Conservation (phyloP, 2,113 vertebrate species). For the Tetraodon nigroviridis region DNA sequence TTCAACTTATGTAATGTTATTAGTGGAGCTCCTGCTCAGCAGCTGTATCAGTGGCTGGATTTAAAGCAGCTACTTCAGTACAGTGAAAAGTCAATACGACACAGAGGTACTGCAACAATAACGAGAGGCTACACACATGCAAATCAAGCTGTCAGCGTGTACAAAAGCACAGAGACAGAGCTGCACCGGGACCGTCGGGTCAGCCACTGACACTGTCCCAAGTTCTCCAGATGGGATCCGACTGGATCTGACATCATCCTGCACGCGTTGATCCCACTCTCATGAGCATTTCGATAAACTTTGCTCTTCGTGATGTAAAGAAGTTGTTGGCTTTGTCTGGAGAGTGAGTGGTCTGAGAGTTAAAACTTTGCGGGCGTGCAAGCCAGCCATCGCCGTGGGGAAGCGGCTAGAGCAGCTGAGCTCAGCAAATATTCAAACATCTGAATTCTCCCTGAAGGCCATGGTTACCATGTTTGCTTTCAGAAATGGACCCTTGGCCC, state of each 20-base stretch:
- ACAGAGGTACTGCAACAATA: too few species aligned
- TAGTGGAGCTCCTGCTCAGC: too few species aligned
- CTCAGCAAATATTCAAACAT: slow-evolving; percentile 29
- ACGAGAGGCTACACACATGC: too few species aligned
- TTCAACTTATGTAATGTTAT: too few species aligned
- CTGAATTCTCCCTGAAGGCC: slow-evolving; percentile 21
- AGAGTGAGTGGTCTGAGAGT: slow-evolving; percentile 32
- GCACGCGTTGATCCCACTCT: background rate
- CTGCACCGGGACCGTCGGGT: too few species aligned
- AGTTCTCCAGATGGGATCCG: too few species aligned
- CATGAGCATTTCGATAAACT: background rate
- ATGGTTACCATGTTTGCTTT: slow-evolving; percentile 30
- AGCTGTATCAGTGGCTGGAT: too few species aligned
- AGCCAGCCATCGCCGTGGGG: slow-evolving; percentile 45
- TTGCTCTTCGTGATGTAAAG: slow-evolving; percentile 14
- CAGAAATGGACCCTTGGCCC: slow-evolving; percentile 15
- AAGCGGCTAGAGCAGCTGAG: slow-evolving; percentile 37
- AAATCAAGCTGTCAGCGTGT: too few species aligned
- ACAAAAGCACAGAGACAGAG: too few species aligned
- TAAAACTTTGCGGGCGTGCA: slow-evolving; percentile 27
- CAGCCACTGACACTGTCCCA: too few species aligned
- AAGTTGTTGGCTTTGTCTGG: slow-evolving; percentile 12
- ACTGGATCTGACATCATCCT: background rate
- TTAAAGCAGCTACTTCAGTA: too few species aligned
- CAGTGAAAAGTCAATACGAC: too few species aligned